These are phyloP conservation scores for Gisinianus flammeolus DNA, from an alignment of 2,888 invertebrate species.

Conservation along the genomic window DNA sequence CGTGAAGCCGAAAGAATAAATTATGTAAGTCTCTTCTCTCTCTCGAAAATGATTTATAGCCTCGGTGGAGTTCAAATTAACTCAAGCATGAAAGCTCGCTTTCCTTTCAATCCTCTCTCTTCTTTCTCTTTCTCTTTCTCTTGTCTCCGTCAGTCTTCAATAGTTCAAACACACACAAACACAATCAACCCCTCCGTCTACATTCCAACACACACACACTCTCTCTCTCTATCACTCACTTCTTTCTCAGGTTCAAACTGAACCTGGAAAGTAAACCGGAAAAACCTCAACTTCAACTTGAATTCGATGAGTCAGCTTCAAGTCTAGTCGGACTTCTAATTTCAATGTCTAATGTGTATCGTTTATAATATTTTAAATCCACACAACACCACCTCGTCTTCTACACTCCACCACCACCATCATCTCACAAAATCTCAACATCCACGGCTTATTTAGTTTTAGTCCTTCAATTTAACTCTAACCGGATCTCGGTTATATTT, in stretches of 20 bases:
- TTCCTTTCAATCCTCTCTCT: not conserved
- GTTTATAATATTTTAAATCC: too few species aligned
- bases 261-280: not conserved
- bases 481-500: too few species aligned
- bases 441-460: too few species aligned
- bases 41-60: not conserved
- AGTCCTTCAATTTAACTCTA: too few species aligned
- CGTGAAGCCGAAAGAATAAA: not conserved
- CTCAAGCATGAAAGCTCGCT: not conserved
- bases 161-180: not conserved
- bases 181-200: too few species aligned
- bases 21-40: not conserved
- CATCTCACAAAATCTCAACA: too few species aligned
- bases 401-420: too few species aligned
- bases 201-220: not conserved
- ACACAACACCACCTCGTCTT: too few species aligned
- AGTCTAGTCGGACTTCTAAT: not conserved
- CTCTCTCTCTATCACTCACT: not conserved
- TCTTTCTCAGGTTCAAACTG: not conserved
- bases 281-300: not conserved
- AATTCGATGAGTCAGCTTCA: not conserved
- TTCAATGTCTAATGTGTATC: too few species aligned
- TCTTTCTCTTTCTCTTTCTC: too few species aligned
- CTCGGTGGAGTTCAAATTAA: not conserved
- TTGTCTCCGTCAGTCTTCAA: too few species aligned